Percentiles rank a stretch among this genome's conserved stretches.
Evolutionary conservation across 2,113 vertebrate genomes (phyloP).

Genomic region (Circaetus gallicus): DNA sequence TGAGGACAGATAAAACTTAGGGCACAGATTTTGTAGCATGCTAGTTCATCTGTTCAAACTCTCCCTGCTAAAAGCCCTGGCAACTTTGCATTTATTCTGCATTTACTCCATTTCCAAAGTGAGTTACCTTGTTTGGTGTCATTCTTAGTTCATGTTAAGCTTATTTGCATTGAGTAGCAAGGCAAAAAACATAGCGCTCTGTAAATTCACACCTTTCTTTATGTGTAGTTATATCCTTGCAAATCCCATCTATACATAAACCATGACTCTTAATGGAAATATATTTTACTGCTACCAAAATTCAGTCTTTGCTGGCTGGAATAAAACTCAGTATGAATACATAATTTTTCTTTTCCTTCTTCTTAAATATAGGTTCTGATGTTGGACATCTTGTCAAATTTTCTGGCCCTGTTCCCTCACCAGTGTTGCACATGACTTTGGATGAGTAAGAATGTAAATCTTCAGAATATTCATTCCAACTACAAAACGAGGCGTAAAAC

Average conservation of each 20-base stretch:
- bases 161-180: not conserved
- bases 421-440: not conserved
- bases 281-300: not conserved
- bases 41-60: not conserved
- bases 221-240: not conserved
- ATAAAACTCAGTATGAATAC: not conserved
- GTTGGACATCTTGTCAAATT: not conserved
- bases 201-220: not conserved
- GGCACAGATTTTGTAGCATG: not conserved
- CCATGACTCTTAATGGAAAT: not conserved
- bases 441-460: not conserved
- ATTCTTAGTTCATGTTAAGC: not conserved
- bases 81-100: not conserved
- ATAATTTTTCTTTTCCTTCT: not conserved
- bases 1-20: not conserved
- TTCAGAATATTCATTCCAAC: not conserved
- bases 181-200: not conserved
- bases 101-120: not conserved
- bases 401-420: not conserved
- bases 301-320: not conserved
- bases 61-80: not conserved
- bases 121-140: not conserved
- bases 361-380: not conserved
- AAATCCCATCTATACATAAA: not conserved
- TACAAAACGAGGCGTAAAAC: not conserved